Evolutionary conservation across 2,888 invertebrate species (phyloP).

Genomic region (Morpho deidamia): DNA sequence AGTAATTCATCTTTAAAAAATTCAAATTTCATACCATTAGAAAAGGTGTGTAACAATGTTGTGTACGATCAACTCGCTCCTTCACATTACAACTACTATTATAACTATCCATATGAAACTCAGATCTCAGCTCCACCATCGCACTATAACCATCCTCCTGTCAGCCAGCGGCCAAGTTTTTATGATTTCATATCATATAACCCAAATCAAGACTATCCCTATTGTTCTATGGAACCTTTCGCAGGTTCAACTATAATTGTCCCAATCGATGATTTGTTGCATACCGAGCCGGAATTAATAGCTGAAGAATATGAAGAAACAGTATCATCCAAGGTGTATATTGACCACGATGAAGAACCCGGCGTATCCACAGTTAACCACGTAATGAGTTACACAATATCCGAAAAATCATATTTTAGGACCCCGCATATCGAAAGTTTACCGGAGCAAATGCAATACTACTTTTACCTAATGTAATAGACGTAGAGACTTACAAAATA

Average conservation of each 20-base stretch:
- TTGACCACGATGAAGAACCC: conserved; percentile 55
- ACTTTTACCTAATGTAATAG: conserved; percentile 52
- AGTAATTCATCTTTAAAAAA: background rate
- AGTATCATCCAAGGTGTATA: conserved; percentile 53
- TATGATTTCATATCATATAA: conserved; percentile 50
- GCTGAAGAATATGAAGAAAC: conserved; percentile 66
- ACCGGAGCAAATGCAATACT: conserved; percentile 67
- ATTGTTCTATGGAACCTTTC: conserved; percentile 45
- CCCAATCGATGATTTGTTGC: conserved; percentile 39
- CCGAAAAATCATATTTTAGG: conserved; percentile 61
- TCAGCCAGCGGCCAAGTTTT: conserved; percentile 49
- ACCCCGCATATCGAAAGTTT: conserved; percentile 55
- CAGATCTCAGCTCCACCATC: conserved; percentile 43
- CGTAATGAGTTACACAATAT: conserved; percentile 60
- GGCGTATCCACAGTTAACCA: conserved; percentile 62
- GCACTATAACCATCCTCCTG: conserved; percentile 38
- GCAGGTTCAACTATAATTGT: conserved; percentile 37
- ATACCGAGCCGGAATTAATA: conserved; percentile 54
- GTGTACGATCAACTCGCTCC: conserved; percentile 18
- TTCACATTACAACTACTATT: conserved; percentile 30
- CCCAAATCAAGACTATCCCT: conserved; percentile 42
- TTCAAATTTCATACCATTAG: conserved; percentile 1
- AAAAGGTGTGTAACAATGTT: conserved; percentile 24
- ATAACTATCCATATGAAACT: conserved; percentile 42
- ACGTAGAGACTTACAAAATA: background rate